Conservation (phyloP, 2,113 vertebrate species). For the Ceyx cyanopectus region DNA sequence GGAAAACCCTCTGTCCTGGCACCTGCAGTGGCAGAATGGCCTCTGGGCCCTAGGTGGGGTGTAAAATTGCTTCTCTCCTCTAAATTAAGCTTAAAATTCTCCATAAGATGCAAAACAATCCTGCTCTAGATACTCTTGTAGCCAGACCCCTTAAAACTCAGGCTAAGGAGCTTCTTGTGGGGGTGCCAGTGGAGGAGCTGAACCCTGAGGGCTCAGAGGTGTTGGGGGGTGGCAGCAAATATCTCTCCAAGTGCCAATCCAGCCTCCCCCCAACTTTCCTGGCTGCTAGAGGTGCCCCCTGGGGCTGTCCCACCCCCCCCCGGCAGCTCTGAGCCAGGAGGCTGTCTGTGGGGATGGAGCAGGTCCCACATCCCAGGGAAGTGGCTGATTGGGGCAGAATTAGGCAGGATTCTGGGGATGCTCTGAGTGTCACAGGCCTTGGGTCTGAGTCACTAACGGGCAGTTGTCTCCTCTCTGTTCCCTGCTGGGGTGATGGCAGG, state of each 20-base stretch:
- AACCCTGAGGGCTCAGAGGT: not conserved
- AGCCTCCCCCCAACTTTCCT: not conserved
- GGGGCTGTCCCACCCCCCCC: fast-evolving
- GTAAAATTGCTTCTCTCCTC: not conserved
- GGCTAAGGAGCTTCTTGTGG: not conserved
- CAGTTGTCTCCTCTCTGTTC: fast-evolving
- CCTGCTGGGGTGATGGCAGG: not conserved
- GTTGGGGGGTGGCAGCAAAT: not conserved
- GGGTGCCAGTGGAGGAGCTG: too few relatives aligned
- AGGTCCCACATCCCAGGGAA: not conserved
- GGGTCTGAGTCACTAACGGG: too few relatives aligned
- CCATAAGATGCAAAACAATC: not conserved
- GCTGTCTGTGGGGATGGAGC: too few relatives aligned
- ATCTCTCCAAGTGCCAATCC: fast-evolving
- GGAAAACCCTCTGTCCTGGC: not conserved
- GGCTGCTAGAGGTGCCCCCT: not conserved
- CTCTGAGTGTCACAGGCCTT: not conserved
- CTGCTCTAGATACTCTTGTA: not conserved
- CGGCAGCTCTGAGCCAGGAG: not conserved
- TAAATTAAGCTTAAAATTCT: not conserved
- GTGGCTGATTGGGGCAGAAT: not conserved
- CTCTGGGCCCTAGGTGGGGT: not conserved
- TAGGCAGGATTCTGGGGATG: fast-evolving
- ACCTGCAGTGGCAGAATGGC: not conserved
- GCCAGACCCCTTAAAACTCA: not conserved